Evolutionary conservation across 92 coral and sea anemone genomes (phyloP), one percentile per base, ranked within the genome.

Genomic region (Palythoa grandiflora): DNA sequence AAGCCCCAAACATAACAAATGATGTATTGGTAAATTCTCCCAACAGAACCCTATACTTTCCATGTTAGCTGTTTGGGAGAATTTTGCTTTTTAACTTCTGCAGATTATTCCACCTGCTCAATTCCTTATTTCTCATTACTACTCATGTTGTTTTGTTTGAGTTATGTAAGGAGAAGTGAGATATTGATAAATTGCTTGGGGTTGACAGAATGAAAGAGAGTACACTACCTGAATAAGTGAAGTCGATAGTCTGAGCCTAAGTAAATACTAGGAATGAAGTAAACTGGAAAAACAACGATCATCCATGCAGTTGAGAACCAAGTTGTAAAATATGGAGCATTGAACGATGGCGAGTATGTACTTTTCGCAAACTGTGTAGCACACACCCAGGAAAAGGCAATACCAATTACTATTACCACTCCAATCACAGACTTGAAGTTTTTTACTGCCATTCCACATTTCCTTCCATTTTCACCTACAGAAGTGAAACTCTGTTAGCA

Each of bases 241-340:
- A 53, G 60, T 5, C 60, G 53, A 50, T 71, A 48, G 8, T 71
- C 86, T n/a, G 52, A 38, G 16, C 93, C 93, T 65, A 19, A 6
- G 65, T 86, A 38, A 36, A 90, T 83, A 19, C 92, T 52, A 8
- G 89, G 93, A 36, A 91, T 5, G 55, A 79, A 88, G 54, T 87
- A 94, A 2, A 94, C 83, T 1, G 98, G 98, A 51, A 94, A 95
- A 17, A 94, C 89, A 2, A 91, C 50, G 15, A 93, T n/a, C 94
- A 92, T 89, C 98, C 98, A 95, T 0, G 83, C 21, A 3, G 98
- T 95, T 9, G 98, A 92, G 68, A 95, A 95, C 98, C 98, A 95
- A 0, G 93, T 93, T 8, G 90, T 90, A 48, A 95, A 92, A 66
- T 75, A 93, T 1, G 98, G 98, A 65, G 98, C 98, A 59, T 93